These are phyloP conservation scores for Archips crataeganus DNA, from an alignment of 2,888 invertebrate genomes.

Conservation along the genomic window DNA sequence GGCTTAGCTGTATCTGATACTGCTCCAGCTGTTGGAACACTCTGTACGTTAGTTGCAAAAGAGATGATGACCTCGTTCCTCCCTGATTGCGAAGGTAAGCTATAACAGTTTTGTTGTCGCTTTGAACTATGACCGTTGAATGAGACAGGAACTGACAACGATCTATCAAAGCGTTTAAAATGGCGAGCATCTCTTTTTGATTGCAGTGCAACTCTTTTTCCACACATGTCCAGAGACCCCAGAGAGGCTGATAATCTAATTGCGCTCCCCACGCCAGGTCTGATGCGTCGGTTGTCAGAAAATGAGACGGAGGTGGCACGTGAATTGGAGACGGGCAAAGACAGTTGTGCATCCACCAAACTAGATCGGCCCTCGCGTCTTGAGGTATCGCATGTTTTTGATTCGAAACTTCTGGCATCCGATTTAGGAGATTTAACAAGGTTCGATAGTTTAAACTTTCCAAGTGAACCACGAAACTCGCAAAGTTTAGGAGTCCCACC, in stretches of 20 bases:
- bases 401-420: background rate
- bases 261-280: background rate
- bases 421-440: background rate
- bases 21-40: background rate
- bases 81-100: conserved; percentile 7
- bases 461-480: no score
- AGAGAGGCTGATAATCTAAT: conserved; percentile 1
- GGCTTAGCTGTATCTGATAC: background rate
- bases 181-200: conserved; percentile 39
- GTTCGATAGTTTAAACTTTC: no score
- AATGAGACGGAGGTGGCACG: background rate
- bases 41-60: background rate
- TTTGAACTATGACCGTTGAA: background rate
- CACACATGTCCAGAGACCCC: conserved; percentile 19
- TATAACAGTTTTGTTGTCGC: conserved; percentile 2
- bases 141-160: background rate
- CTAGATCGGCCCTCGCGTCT: background rate
- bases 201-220: conserved; percentile 29
- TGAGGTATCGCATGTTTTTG: background rate
- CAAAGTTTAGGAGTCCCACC: no score
- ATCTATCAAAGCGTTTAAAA: background rate
- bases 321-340: background rate
- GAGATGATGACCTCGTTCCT: background rate
- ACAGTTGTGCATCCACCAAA: background rate
- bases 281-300: background rate